These are phyloP conservation scores for Australoheros scitulus DNA, from an alignment of 2,113 vertebrate species.

Conservation along the genomic window DNA sequence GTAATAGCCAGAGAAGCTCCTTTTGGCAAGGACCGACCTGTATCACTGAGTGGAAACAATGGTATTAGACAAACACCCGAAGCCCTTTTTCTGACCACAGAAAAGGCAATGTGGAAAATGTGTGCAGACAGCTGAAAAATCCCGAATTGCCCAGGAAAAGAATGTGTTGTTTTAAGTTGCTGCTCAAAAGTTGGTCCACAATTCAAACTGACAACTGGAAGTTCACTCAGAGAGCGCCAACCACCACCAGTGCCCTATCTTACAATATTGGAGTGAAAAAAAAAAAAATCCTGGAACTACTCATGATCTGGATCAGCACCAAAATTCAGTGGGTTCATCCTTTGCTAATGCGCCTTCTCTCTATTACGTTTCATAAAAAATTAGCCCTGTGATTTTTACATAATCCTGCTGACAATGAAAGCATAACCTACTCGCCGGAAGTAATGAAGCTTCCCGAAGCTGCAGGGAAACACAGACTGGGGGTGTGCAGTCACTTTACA, in stretches of 20 bases:
- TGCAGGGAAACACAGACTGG: not conserved
- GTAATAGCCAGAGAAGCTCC: not conserved
- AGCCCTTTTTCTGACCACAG: not conserved
- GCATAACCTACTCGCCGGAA: not conserved
- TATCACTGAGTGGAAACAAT: slow-evolving; percentile 5
- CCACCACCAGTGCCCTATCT: not conserved
- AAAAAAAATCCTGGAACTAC: not conserved
- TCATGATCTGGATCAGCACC: not conserved
- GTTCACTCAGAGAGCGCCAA: not conserved
- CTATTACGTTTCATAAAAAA: not conserved
- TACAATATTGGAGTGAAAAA: not conserved
- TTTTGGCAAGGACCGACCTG: not conserved
- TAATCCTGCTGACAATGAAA: not conserved
- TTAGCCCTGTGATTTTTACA: not conserved
- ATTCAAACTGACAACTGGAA: slow-evolving; percentile 15
- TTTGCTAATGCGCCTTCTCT: not conserved
- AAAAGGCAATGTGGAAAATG: not conserved
- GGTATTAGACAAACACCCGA: not conserved
- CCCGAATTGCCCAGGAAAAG: not conserved
- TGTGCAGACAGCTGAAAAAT: slow-evolving; percentile 2
- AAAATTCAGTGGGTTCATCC: not conserved
- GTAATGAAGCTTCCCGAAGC: not conserved
- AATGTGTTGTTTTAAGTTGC: not conserved
- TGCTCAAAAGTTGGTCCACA: not conserved
- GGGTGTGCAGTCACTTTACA: not conserved